Evolutionary conservation across 2,113 vertebrate genomes (phyloP), one percentile per base, ranked within the genome.

Genomic region (Himantopus leucocephalus): DNA sequence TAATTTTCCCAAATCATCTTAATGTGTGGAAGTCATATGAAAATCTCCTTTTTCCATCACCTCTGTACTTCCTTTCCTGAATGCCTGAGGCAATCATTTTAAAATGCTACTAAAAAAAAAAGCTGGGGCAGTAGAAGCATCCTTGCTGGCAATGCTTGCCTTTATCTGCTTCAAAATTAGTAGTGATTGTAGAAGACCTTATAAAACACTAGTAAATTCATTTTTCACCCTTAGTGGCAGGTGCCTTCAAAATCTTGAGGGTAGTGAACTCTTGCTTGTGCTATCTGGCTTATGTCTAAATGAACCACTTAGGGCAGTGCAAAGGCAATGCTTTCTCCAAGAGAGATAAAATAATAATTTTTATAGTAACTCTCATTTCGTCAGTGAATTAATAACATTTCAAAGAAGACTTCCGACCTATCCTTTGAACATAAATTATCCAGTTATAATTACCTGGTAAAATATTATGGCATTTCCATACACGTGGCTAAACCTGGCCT

Each of bases 1-100:
- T 96, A 66, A 97, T 97, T 97, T 96, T 74, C 79, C 56, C 79
- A 95, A 96, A 94, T 96, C 90, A 90, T 92, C 78, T 86, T 96
- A 90, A 96, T 83, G 67, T 73, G 72, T 81, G 21, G 64, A 94
- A 96, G 89, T 82, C 71, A 45, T 88, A 82, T 15, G 59, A 93
- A 95, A 81, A 92, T 41, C 70, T 81, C 91, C n/a, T 85, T 88
- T 93, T 94, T 90, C 52, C 47, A 81, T 78, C 93, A 91, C 73
- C 73, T 64, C 68, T 87, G 48, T 80, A 81, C 86, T 85, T 76
- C 43, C 83, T 94, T 90, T 50, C 30, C 66, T 77, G 91, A 96
- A 81, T 52, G 70, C 64, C 58, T 67, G 63, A 77, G 37, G 63
- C 60, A 96, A 87, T 86, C 73, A 86, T 52, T 76, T 94, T 93